These are phyloP conservation scores for Desmophyllum pertusum DNA, from an alignment of 92 coral and sea anemone species.

Conservation along the genomic window DNA sequence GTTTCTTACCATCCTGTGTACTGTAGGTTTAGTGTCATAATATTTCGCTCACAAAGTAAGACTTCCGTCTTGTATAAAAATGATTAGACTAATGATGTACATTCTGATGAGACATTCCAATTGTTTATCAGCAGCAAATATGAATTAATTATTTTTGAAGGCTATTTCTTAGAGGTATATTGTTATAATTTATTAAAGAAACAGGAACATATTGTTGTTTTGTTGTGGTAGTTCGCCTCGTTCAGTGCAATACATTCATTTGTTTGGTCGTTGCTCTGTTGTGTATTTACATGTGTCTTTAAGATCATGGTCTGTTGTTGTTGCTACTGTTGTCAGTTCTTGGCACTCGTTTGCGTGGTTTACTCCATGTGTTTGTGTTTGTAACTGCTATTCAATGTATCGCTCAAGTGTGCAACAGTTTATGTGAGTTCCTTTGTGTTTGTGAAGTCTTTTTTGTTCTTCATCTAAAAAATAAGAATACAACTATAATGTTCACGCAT, in stretches of 20 bases:
- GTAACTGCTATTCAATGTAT: not conserved
- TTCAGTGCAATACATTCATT: not conserved
- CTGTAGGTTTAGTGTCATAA: not conserved
- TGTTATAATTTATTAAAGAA: slow-evolving; percentile 27
- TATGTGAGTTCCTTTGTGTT: not conserved
- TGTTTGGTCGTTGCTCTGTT: not conserved
- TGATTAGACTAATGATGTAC: not conserved
- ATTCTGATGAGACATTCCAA: not conserved
- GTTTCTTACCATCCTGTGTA: not conserved
- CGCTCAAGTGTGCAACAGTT: not conserved
- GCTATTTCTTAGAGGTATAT: not conserved
- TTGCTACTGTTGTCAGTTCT: not conserved
- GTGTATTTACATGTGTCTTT: not conserved
- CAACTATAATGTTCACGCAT: too few relatives aligned
- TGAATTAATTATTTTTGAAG: slow-evolving; percentile 10
- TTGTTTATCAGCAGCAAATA: not conserved
- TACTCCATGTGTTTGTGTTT: not conserved
- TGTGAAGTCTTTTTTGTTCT: not conserved
- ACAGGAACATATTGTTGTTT: not conserved
- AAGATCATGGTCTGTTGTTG: not conserved
- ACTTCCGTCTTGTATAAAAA: not conserved
- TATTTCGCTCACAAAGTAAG: not conserved
- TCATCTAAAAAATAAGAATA: too few relatives aligned
- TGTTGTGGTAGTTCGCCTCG: not conserved
- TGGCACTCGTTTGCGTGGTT: not conserved